A percentile compares a stretch with the other conserved stretches of the same genome.
Evolutionary conservation across 2,113 vertebrate species (phyloP).

Genomic region (Tympanuchus pallidicinctus): DNA sequence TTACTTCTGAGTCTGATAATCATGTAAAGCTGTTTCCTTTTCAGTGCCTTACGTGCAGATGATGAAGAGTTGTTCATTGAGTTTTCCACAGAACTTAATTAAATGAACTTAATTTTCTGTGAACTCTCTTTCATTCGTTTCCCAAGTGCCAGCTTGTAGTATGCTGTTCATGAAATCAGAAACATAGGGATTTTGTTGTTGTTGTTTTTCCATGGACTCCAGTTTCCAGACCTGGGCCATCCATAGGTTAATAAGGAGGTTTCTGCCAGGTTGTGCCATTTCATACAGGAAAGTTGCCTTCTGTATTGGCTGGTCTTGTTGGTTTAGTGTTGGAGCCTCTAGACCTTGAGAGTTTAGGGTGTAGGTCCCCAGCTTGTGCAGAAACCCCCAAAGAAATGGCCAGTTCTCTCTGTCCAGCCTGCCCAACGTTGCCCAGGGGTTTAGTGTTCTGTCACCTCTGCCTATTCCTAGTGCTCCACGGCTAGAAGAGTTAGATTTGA

Average conservation of each 20-base stretch:
- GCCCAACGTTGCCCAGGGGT: neutral
- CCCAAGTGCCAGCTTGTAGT: neutral
- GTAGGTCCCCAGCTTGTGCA: neutral
- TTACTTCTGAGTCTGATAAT: conserved; percentile 29
- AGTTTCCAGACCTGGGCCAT: neutral
- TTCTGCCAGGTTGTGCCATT: neutral
- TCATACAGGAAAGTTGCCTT: neutral
- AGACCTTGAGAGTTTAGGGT: neutral
- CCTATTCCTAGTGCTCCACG: neutral
- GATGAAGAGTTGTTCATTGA: neutral
- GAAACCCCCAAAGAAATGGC: neutral
- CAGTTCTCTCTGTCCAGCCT: neutral
- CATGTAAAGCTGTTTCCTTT: neutral
- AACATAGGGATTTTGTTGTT: neutral
- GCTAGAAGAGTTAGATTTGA: neutral
- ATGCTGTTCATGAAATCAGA: neutral
- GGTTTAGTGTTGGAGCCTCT: neutral
- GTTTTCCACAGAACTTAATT: neutral
- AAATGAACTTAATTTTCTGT: neutral
- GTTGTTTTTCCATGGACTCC: neutral
- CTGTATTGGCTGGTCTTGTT: neutral
- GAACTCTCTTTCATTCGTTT: neutral
- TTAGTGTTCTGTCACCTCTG: fast-evolving
- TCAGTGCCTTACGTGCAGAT: neutral
- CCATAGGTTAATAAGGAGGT: neutral